Evolutionary conservation across 1,140 invertebrate genomes (phyloP).

Genomic region (Charaxes varanes): DNA sequence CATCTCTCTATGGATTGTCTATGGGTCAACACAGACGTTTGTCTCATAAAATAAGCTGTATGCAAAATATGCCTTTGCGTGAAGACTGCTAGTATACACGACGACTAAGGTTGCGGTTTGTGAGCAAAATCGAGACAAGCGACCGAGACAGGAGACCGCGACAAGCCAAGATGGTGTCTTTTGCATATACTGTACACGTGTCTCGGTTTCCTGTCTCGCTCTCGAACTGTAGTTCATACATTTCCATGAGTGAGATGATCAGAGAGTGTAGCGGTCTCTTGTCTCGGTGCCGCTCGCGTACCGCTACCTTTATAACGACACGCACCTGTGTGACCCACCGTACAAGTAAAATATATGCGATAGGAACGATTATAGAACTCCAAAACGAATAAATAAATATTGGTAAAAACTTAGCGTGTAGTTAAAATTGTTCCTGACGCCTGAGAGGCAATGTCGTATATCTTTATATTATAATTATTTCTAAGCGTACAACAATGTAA

Average conservation of each 20-base stretch:
- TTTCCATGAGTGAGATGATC: no score
- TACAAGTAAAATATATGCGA: slow-evolving; percentile 63
- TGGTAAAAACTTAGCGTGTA: slow-evolving; percentile 65
- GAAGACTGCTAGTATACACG: slow-evolving; percentile 30
- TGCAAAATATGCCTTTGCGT: slow-evolving; percentile 14
- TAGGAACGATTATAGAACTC: slow-evolving; percentile 58
- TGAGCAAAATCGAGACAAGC: no score
- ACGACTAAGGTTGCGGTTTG: slow-evolving; percentile 7
- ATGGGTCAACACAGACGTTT: not conserved
- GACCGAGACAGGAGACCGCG: no score
- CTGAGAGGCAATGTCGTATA: slow-evolving; percentile 67
- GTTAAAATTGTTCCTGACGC: slow-evolving; percentile 72
- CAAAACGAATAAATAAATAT: slow-evolving; percentile 49
- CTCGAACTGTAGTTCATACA: no score
- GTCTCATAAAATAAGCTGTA: not conserved
- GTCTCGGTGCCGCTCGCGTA: no score
- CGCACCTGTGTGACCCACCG: slow-evolving; percentile 12
- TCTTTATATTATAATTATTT: slow-evolving; percentile 54
- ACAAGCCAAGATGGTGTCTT: no score
- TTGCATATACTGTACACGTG: no score
- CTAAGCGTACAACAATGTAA: slow-evolving; percentile 59
- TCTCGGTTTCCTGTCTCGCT: no score
- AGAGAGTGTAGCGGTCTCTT: no score
- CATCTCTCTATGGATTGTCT: no score
- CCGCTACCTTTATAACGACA: no score